phyloP scores from a whole-genome alignment of 2,888 invertebrate genomes.

The Himalopsyche anomala region DNA sequence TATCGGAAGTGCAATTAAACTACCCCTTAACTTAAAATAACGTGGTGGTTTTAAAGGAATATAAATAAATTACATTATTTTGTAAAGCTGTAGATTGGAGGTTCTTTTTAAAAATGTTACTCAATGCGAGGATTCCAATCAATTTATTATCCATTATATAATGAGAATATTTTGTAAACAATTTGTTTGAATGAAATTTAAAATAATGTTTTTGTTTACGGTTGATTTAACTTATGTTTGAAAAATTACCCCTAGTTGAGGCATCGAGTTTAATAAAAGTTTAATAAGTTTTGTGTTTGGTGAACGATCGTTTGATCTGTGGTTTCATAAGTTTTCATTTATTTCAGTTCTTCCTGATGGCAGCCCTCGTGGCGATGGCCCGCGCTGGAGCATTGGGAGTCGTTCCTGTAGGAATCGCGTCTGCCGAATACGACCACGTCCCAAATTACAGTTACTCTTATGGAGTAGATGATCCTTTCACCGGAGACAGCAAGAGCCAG shows the following conservation, averaged over 20 bases:
- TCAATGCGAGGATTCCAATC: too few species aligned
- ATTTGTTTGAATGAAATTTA: too few species aligned
- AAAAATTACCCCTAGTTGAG: too few species aligned
- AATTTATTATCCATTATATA: too few species aligned
- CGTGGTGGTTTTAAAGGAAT: neutral
- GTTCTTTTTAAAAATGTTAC: too few species aligned
- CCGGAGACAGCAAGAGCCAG: constrained; percentile 78
- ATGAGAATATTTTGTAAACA: too few species aligned
- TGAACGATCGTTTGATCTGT: neutral
- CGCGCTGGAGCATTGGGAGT: constrained; percentile 71
- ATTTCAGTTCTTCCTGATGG: constrained; percentile 72
- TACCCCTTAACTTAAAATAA: neutral
- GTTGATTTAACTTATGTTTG: too few species aligned
- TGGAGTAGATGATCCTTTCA: constrained; percentile 76
- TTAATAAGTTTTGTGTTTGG: too few species aligned
- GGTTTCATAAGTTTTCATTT: neutral
- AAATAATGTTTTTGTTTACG: too few species aligned
- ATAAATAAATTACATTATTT: too few species aligned
- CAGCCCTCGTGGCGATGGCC: constrained; percentile 70
- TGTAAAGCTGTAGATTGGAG: too few species aligned
- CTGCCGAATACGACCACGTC: constrained; percentile 69
- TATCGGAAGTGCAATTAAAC: neutral
- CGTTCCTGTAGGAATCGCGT: constrained; percentile 66
- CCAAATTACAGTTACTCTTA: constrained; percentile 75
- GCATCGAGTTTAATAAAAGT: too few species aligned